phyloP scores from a whole-genome alignment of 2,797 vertebrate species.

The Chlorospingus semifuscus region DNA sequence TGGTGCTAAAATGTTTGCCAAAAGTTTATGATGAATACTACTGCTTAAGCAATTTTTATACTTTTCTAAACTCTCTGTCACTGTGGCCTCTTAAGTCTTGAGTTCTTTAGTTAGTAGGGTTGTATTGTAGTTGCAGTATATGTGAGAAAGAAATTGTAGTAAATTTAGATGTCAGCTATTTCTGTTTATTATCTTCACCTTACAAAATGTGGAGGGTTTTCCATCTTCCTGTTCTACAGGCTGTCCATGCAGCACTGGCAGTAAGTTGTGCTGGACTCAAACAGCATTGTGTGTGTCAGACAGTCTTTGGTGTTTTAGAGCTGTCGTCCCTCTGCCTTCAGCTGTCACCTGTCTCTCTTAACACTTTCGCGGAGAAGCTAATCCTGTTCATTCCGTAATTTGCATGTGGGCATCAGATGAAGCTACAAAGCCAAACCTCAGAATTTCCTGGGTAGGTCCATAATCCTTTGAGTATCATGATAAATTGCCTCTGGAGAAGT shows the following conservation, averaged over 20 bases:
- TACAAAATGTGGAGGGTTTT: neutral
- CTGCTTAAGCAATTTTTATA: neutral
- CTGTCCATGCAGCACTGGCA: neutral
- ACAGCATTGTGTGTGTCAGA: neutral
- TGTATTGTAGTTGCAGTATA: neutral
- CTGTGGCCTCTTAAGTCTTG: neutral
- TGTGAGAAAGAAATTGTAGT: neutral
- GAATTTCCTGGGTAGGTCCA: neutral
- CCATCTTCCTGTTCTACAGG: neutral
- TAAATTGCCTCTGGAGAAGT: neutral
- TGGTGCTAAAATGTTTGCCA: neutral
- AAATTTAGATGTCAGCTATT: neutral
- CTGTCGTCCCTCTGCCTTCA: neutral
- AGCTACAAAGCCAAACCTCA: neutral
- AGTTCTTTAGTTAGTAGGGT: neutral
- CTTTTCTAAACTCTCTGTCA: neutral
- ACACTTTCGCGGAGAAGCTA: rapidly evolving
- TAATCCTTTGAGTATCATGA: neutral
- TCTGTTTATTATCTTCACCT: neutral
- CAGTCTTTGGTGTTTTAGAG: neutral
- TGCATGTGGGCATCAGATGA: neutral
- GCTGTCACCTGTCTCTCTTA: neutral
- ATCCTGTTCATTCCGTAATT: neutral
- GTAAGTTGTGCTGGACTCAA: neutral
- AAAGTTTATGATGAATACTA: neutral